Base-by-base conservation (phyloP, 2,113 vertebrate genomes). In the Odontophorus gujanensis region DNA sequence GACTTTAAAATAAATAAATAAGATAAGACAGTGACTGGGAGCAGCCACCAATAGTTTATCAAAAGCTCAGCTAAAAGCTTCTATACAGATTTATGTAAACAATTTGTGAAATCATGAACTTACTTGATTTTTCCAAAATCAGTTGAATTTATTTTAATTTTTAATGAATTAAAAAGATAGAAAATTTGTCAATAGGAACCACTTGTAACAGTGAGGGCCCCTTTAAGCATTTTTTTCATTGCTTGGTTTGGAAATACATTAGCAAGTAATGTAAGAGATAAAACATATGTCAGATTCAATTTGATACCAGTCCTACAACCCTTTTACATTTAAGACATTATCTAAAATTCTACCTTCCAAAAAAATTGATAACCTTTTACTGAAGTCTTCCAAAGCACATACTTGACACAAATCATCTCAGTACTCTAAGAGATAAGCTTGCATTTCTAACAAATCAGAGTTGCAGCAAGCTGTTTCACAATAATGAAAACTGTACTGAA, bases 281-380 rank as follows among this genome's bases (percentile, higher is more conserved):
- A 76, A 96, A 69, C 92, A 87, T 91, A 74, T 50, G 30, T 34
- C 50, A 77, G 25, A 28, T 76, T 95, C 21, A 81, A 11, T 95
- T 91, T 78, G 24, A 48, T 78, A 55, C 16, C 43, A 90, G 61
- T 51, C 57, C 65, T 77, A 59, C n/a, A 92, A 74, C 10, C 4
- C 7, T 66, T 90, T 87, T 81, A 62, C 51, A 38, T 82, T 73
- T 90, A 93, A 94, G 57, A 30, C 36, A 63, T 20, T 68, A 21
- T 48, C 92, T 87, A 85, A 93, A 93, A 90, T 76, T 94, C 24
- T 34, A 85, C 42, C 19, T 80, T 63, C 53, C 20, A n/a, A 47
- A 72, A 48, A 81, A 71, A 72, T 3, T 76, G 45, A 42, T 69
- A 91, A 48, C 47, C 53, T 93, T 36, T 91, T 85, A 78, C 32